Evolutionary conservation across 2,888 invertebrate species (phyloP).

Genomic region (Epinotia bilunana): DNA sequence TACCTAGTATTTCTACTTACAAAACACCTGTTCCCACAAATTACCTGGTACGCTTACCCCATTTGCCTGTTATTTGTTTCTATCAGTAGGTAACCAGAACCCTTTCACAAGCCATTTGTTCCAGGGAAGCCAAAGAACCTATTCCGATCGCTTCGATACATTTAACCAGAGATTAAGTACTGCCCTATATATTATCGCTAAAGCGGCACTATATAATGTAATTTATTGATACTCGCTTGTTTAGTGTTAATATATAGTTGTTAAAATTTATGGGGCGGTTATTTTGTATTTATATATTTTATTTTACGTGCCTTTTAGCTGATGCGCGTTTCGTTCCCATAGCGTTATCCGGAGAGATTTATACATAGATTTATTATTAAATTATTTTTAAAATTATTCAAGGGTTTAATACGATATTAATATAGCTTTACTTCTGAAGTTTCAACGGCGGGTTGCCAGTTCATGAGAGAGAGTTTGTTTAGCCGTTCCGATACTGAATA

Average conservation of each 20-base stretch:
- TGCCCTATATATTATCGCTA: slow-evolving; percentile 42
- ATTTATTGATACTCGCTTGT: slow-evolving; percentile 21
- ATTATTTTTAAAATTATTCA: too few relatives aligned
- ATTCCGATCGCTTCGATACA: slow-evolving; percentile 46
- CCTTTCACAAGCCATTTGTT: slow-evolving; percentile 49
- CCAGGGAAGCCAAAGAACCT: slow-evolving; percentile 42
- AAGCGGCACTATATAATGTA: slow-evolving; percentile 29
- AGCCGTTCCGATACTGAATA: too few relatives aligned
- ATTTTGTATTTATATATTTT: slow-evolving; percentile 1
- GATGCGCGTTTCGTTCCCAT: too few relatives aligned
- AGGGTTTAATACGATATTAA: too few relatives aligned
- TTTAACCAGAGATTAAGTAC: slow-evolving; percentile 48
- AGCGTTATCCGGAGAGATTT: too few relatives aligned
- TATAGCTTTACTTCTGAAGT: too few relatives aligned
- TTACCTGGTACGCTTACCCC: slow-evolving; percentile 34
- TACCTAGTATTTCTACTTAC: slow-evolving; percentile 39
- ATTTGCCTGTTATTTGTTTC: slow-evolving; percentile 44
- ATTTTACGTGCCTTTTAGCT: neutral
- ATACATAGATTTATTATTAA: too few relatives aligned
- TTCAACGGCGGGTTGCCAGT: too few relatives aligned
- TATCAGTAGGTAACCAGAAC: slow-evolving; percentile 45
- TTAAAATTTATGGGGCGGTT: neutral
- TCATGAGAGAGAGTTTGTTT: too few relatives aligned
- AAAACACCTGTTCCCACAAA: slow-evolving; percentile 41
- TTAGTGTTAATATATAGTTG: slow-evolving; percentile 29